Evolutionary conservation across 2,888 invertebrate species (phyloP), one percentile per base, ranked within the genome.

Genomic region (Patella caerulea): DNA sequence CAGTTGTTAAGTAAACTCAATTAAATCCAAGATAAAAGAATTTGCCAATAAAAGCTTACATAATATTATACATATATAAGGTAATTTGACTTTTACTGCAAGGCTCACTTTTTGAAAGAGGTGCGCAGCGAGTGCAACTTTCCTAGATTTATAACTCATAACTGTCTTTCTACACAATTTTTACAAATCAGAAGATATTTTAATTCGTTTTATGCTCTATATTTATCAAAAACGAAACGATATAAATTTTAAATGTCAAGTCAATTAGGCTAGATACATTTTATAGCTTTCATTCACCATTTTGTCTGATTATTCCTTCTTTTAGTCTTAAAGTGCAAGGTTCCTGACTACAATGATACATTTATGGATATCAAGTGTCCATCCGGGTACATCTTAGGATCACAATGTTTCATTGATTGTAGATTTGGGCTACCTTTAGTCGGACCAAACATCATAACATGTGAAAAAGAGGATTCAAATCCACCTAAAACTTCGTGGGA

Each of bases 391-490:
- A 54, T 45, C 14, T 73, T 65, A 52, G 77, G 77, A 14, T 72
- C 75, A 5, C 11, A 19, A 54, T 75, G 75, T 71, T 70, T 69
- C 19, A 29, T 78, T n/a, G 65, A 29, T 55, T 78, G 78, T 72
- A 29, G 59, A 45, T 45, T 52, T 52, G 78, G 78, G 56, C 74
- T 59, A 65, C 24, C 19, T 11, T 59, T 71, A 55, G 70, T 75
- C 15, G 75, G 75, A 70, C 34, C 54, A 19, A 24, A 52, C 53
- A 19, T 7, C 5, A 70, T 75, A 19, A 15, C 12, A 55, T 75
- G 75, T 45, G 70, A 19, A n/a, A 11, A 17, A 11, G 70, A 75
- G 45, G 24, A 75, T 55, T 56, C n/a, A 5, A 55, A 69, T 53
- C 71, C 54, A 24, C 71, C 75, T 19, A 19, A 24, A 73, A 55